Conservation (phyloP, 2,113 vertebrate genomes). For the Burhinus bistriatus region DNA sequence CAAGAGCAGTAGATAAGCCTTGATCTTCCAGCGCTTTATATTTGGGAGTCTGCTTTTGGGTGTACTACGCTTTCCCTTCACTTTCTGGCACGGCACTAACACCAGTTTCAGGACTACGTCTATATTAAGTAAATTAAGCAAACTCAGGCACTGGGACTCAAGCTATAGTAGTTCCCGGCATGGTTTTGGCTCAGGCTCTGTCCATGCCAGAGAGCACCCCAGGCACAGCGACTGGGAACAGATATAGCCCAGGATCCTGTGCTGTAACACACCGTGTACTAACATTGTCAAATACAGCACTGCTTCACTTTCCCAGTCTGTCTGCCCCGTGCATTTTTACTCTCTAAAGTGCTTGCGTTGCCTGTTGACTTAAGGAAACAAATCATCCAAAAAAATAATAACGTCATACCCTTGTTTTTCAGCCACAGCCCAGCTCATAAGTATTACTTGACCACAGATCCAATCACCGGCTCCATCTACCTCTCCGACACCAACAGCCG, state of each 20-base stretch:
- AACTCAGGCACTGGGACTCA: background rate
- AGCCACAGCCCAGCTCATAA: conserved; percentile 97
- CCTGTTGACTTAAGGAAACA: background rate
- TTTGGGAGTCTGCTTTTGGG: background rate
- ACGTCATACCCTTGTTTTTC: conserved; percentile 48
- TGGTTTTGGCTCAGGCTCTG: background rate
- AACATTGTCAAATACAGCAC: background rate
- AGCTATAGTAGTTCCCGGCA: background rate
- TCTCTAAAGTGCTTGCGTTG: background rate
- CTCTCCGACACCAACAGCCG: conserved; percentile 96
- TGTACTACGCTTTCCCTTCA: background rate
- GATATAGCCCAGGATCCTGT: background rate
- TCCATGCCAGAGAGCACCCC: background rate
- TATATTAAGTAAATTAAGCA: background rate
- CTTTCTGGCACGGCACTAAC: background rate
- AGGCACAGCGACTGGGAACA: background rate
- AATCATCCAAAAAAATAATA: background rate
- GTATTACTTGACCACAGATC: conserved; percentile 94
- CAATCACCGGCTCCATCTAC: conserved; percentile 87
- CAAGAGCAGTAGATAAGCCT: background rate
- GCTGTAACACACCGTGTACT: background rate
- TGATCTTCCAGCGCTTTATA: background rate
- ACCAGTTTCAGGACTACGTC: background rate
- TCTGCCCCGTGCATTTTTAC: background rate
- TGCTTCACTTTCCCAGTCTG: conserved; percentile 12